Conservation (phyloP, 2,113 vertebrate species). For the Dunckerocampus dactyliophorus region DNA sequence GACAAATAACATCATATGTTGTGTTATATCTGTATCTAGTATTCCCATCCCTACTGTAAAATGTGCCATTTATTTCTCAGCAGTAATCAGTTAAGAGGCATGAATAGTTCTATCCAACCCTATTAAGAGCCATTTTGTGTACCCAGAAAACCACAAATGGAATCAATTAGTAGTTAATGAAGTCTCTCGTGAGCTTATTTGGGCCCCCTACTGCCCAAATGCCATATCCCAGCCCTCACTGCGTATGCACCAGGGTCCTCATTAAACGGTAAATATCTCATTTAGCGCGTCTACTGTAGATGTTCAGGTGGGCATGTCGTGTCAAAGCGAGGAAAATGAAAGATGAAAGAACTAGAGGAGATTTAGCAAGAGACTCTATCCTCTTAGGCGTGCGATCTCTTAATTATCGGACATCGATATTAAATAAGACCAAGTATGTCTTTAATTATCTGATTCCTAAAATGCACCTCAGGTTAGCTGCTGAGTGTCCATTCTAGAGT, state of each 20-base stretch:
- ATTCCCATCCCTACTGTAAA: conserved; percentile 39
- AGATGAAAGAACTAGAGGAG: conserved; percentile 16
- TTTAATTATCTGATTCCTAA: conserved; percentile 47
- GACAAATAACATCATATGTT: conserved; percentile 41
- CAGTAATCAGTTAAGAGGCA: conserved; percentile 34
- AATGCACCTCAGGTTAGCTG: conserved; percentile 17
- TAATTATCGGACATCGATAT: conserved; percentile 51
- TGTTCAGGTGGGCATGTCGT: conserved; percentile 13
- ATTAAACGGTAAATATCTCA: conserved; percentile 38
- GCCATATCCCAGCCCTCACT: conserved; percentile 15
- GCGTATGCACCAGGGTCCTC: conserved; percentile 43
- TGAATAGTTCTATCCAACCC: conserved; percentile 33
- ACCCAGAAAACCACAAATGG: conserved; percentile 44
- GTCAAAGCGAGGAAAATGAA: conserved; percentile 6
- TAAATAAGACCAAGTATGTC: conserved; percentile 32
- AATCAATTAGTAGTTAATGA: conserved; percentile 64
- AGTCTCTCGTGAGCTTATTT: conserved; percentile 49
- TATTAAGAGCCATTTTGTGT: conserved; percentile 40
- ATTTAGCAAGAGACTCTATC: conserved; percentile 12
- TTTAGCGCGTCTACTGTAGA: conserved; percentile 5
- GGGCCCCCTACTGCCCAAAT: conserved; percentile 4
- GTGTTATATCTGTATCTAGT: conserved; percentile 40
- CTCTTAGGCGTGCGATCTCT: conserved; percentile 28
- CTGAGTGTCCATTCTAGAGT: background rate
- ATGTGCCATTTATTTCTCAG: conserved; percentile 36